Base-by-base conservation (phyloP, 2,888 invertebrate species). In the Leptinotarsa peninsularis region DNA sequence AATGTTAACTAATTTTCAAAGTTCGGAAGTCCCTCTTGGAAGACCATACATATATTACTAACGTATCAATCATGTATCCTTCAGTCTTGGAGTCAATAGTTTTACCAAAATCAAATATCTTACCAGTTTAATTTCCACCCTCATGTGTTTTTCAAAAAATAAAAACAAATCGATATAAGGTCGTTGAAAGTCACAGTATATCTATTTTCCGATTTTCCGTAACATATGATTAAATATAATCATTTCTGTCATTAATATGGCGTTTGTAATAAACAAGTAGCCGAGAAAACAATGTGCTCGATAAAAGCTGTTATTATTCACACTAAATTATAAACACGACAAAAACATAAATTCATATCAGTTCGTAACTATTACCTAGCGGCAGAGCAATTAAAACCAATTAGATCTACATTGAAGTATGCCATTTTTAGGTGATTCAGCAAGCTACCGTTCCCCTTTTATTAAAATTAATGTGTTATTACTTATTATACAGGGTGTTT, bases 161-260 rank as follows among this genome's bases (percentile, higher is more conserved):
- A 43, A 43, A 3, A 3, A 43, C 43, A 13, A 43, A 43, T 43
- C 10, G 10, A 10, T 43, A 43, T 43, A 43, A 43, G 10, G 43
- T 43, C 43, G 10, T 43, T 43, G 43, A 43, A 43, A 43, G 43
- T 43, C 43, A 10, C 43, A 13, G 13, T 43, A 10, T 10, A 43
- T 43, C 43, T 2, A 43, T 43, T 43, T 43, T 43, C 43, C 10
- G 43, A 43, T 43, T 52, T 52, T 52, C 58, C 10, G 58, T 58
- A 58, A n/a, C n/a, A 58, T 58, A 58, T 58, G 13, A 18, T 58
- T 58, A 14, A 18, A 58, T 21, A 21, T 58, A n/a, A 58, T 58
- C 14, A 58, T 18, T 58, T 58, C 18, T 18, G 7, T 14, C 18
- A 58, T 14, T 18, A 14, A 58, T 58, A 58, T 21, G 18, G 17